A percentile compares a stretch with the other conserved stretches of the same genome.
Evolutionary conservation across 2,797 vertebrate genomes (phyloP).

Genomic region (Poeciliopsis paucimaculata): DNA sequence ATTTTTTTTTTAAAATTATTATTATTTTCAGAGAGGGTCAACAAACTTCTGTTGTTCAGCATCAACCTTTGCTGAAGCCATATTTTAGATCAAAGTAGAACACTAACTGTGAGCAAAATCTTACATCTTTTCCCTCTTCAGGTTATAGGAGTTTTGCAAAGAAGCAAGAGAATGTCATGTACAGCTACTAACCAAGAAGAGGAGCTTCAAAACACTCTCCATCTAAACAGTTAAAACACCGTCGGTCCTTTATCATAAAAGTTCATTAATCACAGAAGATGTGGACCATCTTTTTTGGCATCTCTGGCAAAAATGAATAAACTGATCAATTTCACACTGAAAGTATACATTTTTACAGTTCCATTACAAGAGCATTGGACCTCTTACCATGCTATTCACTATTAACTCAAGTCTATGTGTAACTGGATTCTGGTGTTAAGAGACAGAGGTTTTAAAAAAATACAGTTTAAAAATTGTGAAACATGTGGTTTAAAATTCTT

Average conservation of each 20-base stretch:
- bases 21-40: not conserved
- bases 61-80: not conserved
- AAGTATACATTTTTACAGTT: not conserved
- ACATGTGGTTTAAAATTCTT: not conserved
- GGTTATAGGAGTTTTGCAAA: not conserved
- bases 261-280: not conserved
- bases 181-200: not conserved
- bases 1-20: not conserved
- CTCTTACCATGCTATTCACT: not conserved
- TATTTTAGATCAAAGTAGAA: not conserved
- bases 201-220: not conserved
- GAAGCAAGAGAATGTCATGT: not conserved
- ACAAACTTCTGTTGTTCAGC: not conserved
- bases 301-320: not conserved
- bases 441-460: not conserved
- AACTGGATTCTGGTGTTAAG: not conserved
- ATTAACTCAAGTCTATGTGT: not conserved
- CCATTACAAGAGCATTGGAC: not conserved
- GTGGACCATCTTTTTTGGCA: not conserved
- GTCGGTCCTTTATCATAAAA: not conserved
- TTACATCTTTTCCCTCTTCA: not conserved
- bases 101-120: not conserved
- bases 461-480: not conserved
- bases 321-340: not conserved
- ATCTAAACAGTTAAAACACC: not conserved